phyloP scores from a whole-genome alignment of 2,113 vertebrate species.

The Odocoileus hemionus region DNA sequence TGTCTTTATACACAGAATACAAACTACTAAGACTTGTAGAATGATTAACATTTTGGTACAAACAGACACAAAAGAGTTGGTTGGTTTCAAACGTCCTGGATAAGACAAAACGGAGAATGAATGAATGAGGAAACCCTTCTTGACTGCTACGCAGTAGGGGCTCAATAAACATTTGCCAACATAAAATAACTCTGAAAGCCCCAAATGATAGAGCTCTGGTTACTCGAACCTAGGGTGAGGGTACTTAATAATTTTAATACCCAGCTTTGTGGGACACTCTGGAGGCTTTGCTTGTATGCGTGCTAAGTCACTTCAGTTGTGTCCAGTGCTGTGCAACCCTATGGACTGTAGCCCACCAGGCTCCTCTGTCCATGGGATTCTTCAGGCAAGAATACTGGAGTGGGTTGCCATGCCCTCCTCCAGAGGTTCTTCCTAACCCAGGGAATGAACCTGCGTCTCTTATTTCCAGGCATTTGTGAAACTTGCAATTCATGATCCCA shows the following conservation, averaged over 20 bases:
- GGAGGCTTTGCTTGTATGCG: not conserved
- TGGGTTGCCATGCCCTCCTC: not conserved
- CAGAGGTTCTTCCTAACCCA: not conserved
- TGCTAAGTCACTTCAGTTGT: not conserved
- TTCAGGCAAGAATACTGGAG: not conserved
- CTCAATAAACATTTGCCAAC: not conserved
- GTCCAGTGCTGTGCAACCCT: not conserved
- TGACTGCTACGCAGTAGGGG: not conserved
- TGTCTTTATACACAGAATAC: not conserved
- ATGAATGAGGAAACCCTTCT: not conserved
- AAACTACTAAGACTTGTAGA: not conserved
- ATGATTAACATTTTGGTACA: not conserved
- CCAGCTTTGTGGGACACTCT: not conserved
- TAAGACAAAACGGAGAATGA: not conserved
- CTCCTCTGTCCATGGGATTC: not conserved
- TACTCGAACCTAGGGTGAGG: not conserved
- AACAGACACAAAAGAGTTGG: not conserved
- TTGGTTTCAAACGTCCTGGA: not conserved
- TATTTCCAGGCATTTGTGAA: not conserved
- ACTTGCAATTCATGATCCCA: not conserved
- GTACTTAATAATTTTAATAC: not conserved
- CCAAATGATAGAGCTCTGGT: not conserved
- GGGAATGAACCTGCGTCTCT: not conserved
- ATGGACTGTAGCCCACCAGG: not conserved
- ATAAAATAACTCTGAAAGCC: not conserved